Evolutionary conservation across 2,888 invertebrate species (phyloP).

Genomic region (Acanthosepion pharaonis): DNA sequence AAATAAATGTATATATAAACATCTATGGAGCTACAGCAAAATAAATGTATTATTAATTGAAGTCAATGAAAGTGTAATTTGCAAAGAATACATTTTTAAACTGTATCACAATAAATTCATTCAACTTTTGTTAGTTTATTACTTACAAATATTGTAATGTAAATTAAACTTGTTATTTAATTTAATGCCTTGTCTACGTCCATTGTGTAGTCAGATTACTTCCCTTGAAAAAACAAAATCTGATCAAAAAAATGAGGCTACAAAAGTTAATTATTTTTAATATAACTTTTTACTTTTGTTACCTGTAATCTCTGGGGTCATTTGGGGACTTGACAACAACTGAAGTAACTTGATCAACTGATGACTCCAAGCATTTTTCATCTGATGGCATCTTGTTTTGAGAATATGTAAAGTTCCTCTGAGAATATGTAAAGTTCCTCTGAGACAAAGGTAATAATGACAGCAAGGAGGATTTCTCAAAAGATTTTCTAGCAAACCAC

Average conservation of each 20-base stretch:
- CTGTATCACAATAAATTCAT: too few species aligned
- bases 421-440: not conserved
- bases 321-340: conserved; percentile 37
- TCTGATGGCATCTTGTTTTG: not conserved
- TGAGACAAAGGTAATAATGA: not conserved
- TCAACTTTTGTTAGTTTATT: too few species aligned
- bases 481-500: not conserved
- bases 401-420: not conserved
- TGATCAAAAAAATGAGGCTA: not conserved
- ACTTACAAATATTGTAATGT: too few species aligned
- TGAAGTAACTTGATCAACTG: not conserved
- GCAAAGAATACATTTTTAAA: too few species aligned
- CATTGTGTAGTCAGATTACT: too few species aligned
- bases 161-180: too few species aligned
- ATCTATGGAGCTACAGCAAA: too few species aligned
- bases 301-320: conserved; percentile 42
- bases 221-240: not conserved
- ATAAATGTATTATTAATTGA: too few species aligned
- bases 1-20: too few species aligned
- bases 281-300: not conserved
- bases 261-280: not conserved
- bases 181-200: too few species aligned
- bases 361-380: conserved; percentile 15
- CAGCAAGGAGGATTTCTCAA: not conserved
- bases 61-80: too few species aligned